Evolutionary conservation across 64 coral and sea anemone species (phyloP), one percentile per base, ranked within the genome.

Genomic region (Montipora capricornis): DNA sequence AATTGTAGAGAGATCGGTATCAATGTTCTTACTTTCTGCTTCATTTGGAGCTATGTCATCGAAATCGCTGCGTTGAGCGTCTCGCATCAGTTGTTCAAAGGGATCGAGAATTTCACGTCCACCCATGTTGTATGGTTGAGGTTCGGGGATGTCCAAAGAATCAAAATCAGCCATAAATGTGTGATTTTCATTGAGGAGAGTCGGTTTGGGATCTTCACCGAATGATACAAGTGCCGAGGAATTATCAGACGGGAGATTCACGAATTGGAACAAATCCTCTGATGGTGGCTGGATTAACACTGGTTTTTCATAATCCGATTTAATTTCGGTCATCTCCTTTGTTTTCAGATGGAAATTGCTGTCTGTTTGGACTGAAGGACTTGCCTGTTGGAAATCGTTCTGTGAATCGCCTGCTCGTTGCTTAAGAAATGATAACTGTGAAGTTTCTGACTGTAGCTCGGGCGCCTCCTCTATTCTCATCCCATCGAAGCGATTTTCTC

Each of bases 211-310:
- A 0, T 71, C 68, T 22, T 86, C 82, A 2, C 59, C 68, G 44
- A 73, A 62, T 2, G 45, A 71, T 86, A 59, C 49, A n/a, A 86
- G 17, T 45, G 82, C 20, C 5, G 66, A 73, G 82, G 76, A 50
- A 78, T 69, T 71, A 71, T 73, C 45, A 10, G 66, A 71, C 14
- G 62, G 46, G 5, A 77, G 10, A 1, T 53, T 15, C 29, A 57
- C 57, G 59, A 93, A 93, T 22, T 78, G 80, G 45, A 93, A 66
- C 37, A 93, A 29, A 78, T 93, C 80, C 9, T 93, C 91, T 66
- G 81, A 87, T 46, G 91, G 91, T 64, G 91, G 91, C 9, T 82
- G 44, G 16, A 93, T 87, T 16, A 93, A 19, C 3, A 61, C 8
- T 50, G 44, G 44, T 16, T 84, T 15, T 37, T 48, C 29, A 52